phyloP scores from a whole-genome alignment of 2,113 vertebrate species.

The rat (Rattus norvegicus) region DNA sequence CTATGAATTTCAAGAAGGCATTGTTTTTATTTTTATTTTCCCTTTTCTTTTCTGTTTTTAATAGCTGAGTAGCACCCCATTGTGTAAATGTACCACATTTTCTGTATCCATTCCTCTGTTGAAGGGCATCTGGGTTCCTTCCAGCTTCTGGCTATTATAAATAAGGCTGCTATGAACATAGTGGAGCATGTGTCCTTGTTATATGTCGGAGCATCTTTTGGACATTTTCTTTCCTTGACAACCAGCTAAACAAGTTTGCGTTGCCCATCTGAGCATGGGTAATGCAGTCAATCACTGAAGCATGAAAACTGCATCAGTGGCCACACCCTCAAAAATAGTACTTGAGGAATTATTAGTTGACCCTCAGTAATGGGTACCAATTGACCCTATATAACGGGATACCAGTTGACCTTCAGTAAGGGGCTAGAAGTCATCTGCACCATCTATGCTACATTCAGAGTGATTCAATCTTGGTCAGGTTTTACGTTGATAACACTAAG shows the following conservation, averaged over 20 bases:
- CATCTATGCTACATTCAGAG: background rate
- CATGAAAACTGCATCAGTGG: too few species aligned
- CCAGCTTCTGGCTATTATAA: too few species aligned
- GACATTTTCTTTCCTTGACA: background rate
- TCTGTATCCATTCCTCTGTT: too few species aligned
- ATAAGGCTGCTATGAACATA: too few species aligned
- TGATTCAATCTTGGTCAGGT: background rate
- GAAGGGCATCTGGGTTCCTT: too few species aligned
- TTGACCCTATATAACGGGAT: background rate
- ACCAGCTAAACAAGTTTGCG: background rate
- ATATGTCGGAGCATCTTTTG: too few species aligned
- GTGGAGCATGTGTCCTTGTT: too few species aligned
- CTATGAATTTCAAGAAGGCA: too few species aligned
- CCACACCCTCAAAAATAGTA: background rate
- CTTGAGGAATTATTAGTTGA: background rate
- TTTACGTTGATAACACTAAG: background rate
- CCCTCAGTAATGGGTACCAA: background rate
- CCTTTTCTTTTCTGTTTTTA: too few species aligned
- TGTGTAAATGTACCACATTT: too few species aligned
- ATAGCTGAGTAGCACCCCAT: too few species aligned
- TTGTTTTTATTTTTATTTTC: too few species aligned
- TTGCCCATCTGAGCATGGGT: background rate
- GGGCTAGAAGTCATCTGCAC: background rate
- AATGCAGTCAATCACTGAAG: background rate
- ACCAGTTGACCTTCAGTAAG: background rate